These are phyloP conservation scores for Phodopus roborovskii DNA, from an alignment of 2,113 vertebrate genomes.

Conservation along the genomic window DNA sequence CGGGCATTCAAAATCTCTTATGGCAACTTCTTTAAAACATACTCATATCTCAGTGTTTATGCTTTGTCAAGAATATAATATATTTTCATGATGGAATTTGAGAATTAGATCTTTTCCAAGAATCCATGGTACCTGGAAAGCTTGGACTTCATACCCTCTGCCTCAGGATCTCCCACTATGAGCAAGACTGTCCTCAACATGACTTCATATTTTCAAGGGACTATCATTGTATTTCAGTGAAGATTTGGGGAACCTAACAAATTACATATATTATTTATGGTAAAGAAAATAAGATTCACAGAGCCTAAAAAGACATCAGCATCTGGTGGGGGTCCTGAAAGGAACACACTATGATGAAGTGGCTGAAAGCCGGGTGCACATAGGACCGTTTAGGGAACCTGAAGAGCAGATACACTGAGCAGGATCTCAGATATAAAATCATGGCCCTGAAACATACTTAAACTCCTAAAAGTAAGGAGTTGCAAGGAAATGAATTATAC, in stretches of 20 bases:
- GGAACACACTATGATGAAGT: background rate
- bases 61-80: conserved; percentile 28
- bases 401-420: background rate
- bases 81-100: conserved; percentile 50
- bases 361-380: background rate
- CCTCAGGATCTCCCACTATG: background rate
- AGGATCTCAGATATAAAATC: conserved; percentile 9
- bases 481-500: background rate
- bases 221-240: background rate
- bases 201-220: background rate
- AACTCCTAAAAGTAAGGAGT: background rate
- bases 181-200: background rate
- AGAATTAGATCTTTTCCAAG: background rate
- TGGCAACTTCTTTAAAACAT: conserved; percentile 43
- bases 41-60: background rate
- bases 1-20: conserved; percentile 52
- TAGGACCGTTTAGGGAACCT: background rate
- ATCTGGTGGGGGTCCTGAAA: background rate
- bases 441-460: background rate
- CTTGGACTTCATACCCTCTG: background rate
- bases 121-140: conserved; percentile 19
- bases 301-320: background rate
- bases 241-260: background rate
- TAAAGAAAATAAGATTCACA: background rate
- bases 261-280: background rate